Conservation (phyloP, 2,113 vertebrate genomes). For the Salminus brasiliensis region DNA sequence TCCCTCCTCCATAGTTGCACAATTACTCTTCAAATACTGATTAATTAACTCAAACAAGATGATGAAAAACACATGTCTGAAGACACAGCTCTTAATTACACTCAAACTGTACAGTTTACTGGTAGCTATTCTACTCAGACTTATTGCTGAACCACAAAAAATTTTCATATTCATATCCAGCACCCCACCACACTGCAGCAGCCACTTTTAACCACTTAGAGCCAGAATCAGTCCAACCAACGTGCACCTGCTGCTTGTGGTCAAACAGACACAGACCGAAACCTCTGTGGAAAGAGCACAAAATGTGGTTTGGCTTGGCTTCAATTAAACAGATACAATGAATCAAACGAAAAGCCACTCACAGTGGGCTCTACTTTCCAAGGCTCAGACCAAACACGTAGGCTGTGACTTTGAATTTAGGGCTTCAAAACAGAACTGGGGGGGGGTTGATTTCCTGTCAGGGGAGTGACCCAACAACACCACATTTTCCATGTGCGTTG, state of each 20-base stretch:
- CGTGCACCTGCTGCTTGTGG: constrained; percentile 2
- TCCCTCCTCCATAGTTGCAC: not conserved
- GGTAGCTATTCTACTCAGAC: not conserved
- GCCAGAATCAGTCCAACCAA: not conserved
- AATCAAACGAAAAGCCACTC: not conserved
- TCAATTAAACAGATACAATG: not conserved
- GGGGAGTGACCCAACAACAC: not conserved
- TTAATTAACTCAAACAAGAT: not conserved
- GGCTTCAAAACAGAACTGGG: not conserved
- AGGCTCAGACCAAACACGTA: constrained; percentile 9
- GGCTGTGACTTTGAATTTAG: not conserved
- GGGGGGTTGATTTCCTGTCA: constrained; percentile 11
- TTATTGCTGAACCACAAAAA: not conserved
- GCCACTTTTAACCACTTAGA: not conserved
- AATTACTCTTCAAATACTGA: not conserved
- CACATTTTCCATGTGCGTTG: not conserved
- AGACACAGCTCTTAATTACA: too few relatives aligned
- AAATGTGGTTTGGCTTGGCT: not conserved
- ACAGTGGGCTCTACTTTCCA: constrained; percentile 6
- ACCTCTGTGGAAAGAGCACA: not conserved
- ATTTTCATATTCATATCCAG: too few relatives aligned
- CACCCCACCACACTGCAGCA: too few relatives aligned
- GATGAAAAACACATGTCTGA: not conserved
- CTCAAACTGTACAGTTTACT: too few relatives aligned
- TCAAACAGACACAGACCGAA: not conserved